Base-by-base conservation (phyloP, 2,113 vertebrate species). In the Catharus bicknelli region DNA sequence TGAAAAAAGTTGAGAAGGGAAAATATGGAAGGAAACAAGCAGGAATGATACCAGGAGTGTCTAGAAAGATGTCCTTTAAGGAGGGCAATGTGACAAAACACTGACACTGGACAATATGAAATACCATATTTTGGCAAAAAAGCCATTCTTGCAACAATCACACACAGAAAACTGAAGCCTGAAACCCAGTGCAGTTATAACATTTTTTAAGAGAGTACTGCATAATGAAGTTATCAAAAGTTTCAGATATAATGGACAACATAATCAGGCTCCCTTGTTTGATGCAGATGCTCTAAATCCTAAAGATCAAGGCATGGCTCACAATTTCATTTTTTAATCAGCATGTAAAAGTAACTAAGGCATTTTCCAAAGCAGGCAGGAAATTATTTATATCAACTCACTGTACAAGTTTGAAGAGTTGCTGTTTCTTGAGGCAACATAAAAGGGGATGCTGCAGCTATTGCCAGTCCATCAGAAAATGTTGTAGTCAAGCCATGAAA, bases 341-440 rank as follows among this genome's bases (percentile, higher is more conserved):
- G 25, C 30, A 4, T 32, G 18, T 11, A 29, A 32, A 69, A 51
- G 16, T 50, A 74, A 88, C 3, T 8, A 90, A 74, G 36, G 16
- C 2, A 38, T 25, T 63, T 19, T 67, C 13, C 64, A 88, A 86
- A 29, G 26, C 13, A 47, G 19, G 51, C 13, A 48, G 10, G 63
- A 30, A 20, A 73, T 55, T 62, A 54, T 63, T 66, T 69, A 6
- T 21, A 77, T 15, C 62, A 92, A 98, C 98, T 98, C 84, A 98
- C 98, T 30, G 96, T 90, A 86, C 98, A 98, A 54, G 90, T 30
- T 27, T 91, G 93, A 16, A 94, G 77, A 21, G 77, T 42, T 40
- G 83, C 69, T 76, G 81, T 89, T 92, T 96, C 95, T 48, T 7
- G 40, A 53, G 93, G 68, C 18, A 95, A 55, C 17, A 77, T 38